Conservation (phyloP, 2,797 vertebrate genomes). For the Hemibagrus guttatus region DNA sequence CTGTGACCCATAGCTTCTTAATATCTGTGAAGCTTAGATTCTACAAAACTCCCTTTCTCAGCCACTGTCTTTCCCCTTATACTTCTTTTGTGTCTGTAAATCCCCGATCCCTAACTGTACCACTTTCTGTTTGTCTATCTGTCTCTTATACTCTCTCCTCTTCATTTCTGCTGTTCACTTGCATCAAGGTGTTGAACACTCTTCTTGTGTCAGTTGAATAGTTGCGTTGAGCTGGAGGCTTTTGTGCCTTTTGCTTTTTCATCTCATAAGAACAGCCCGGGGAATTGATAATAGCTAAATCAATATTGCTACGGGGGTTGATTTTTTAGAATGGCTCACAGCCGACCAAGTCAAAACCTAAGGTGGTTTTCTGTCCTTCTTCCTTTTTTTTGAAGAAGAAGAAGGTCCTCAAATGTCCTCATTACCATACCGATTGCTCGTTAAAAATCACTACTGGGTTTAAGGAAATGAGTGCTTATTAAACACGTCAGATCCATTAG, state of each 20-base stretch:
- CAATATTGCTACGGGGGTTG: conserved; percentile 51
- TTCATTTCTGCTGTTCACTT: conserved; percentile 31
- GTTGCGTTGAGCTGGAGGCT: conserved; percentile 41
- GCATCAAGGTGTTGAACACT: conserved; percentile 42
- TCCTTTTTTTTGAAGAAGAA: not conserved
- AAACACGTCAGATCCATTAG: conserved; percentile 56
- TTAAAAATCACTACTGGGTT: conserved; percentile 52
- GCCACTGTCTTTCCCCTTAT: not conserved
- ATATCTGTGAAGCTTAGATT: not conserved
- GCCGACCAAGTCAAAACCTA: conserved; percentile 38
- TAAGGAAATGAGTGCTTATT: conserved; percentile 57
- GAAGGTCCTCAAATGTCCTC: conserved; percentile 46
- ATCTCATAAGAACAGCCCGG: conserved; percentile 28
- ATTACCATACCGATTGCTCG: conserved; percentile 50
- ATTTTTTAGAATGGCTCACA: conserved; percentile 49
- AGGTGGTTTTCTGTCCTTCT: not conserved
- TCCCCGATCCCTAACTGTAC: not conserved
- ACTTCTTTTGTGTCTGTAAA: not conserved
- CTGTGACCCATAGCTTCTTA: not conserved
- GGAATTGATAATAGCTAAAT: conserved; percentile 56
- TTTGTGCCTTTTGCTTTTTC: conserved; percentile 36
- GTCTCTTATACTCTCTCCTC: conserved; percentile 1
- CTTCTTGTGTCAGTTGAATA: conserved; percentile 37
- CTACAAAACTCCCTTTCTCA: not conserved
- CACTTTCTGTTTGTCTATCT: not conserved